Evolutionary conservation across 2,797 vertebrate genomes (phyloP).

Genomic region (Poeciliopsis infans): DNA sequence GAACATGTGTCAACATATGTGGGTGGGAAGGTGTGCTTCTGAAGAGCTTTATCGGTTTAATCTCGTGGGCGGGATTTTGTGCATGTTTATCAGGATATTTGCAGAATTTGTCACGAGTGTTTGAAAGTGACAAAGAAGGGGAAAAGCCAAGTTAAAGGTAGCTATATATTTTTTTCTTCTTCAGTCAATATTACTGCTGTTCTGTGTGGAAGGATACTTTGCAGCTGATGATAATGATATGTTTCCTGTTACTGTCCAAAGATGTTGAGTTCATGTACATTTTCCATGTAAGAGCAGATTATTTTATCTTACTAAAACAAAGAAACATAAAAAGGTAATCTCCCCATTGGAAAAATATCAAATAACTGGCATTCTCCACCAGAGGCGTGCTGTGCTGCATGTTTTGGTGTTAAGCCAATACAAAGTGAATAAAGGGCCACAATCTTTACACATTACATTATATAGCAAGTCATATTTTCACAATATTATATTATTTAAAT

Average conservation of each 20-base stretch:
- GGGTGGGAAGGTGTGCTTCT: constrained; percentile 77
- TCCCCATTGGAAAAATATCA: background rate
- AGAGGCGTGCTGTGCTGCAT: too few species aligned
- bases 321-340: background rate
- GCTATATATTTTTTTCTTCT: background rate
- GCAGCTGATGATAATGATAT: constrained; percentile 28
- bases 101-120: constrained; percentile 58
- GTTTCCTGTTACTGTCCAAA: constrained; percentile 6
- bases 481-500: too few species aligned
- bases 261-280: background rate
- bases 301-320: background rate
- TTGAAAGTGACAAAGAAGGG: constrained; percentile 58
- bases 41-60: constrained; percentile 76
- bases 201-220: constrained; percentile 14
- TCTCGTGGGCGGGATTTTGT: constrained; percentile 70
- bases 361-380: background rate
- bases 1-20: constrained; percentile 74
- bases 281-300: background rate
- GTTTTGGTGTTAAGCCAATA: too few species aligned
- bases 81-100: constrained; percentile 64
- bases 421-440: too few species aligned
- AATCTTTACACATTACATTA: too few species aligned
- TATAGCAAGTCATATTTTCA: too few species aligned
- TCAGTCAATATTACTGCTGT: constrained; percentile 3
- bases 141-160: constrained; percentile 50